Evolutionary conservation across 2,797 vertebrate species (phyloP).

Genomic region (Benthosema pterotum): DNA sequence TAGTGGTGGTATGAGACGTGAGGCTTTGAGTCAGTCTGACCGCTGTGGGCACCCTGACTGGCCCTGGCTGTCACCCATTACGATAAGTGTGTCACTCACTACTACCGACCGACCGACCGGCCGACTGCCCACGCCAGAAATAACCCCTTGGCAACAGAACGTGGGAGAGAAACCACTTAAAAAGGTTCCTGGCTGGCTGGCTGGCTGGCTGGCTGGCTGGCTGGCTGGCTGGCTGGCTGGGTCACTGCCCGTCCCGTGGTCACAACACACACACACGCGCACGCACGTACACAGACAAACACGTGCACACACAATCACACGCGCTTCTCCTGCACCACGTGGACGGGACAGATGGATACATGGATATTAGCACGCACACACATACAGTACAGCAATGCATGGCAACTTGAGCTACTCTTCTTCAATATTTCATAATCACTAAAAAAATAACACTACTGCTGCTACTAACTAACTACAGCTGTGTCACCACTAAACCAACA

Average conservation of each 20-base stretch:
- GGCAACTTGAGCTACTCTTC: too few relatives aligned
- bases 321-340: not conserved
- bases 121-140: conserved; percentile 65
- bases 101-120: too few relatives aligned
- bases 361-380: conserved; percentile 29
- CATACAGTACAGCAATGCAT: too few relatives aligned
- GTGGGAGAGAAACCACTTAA: conserved; percentile 62
- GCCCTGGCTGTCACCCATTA: conserved; percentile 51
- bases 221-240: conserved; percentile 65
- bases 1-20: conserved; percentile 38
- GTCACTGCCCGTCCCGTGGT: conserved; percentile 57
- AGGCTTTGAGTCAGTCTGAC: conserved; percentile 58
- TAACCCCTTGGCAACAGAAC: conserved; percentile 55
- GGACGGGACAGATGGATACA: conserved; percentile 26
- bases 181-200: conserved; percentile 59
- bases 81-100: conserved; percentile 69
- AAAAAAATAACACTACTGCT: too few relatives aligned
- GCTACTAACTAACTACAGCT: too few relatives aligned
- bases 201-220: conserved; percentile 58
- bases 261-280: conserved; percentile 39
- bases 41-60: conserved; percentile 51
- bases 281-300: conserved; percentile 39
- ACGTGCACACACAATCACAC: conserved; percentile 3
- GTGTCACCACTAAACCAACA: too few relatives aligned
- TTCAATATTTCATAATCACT: too few relatives aligned